A percentile compares a stretch with the other conserved stretches of the same genome.
phyloP scores from a whole-genome alignment of 2,797 vertebrate genomes.

The Steatocranus sp. region DNA sequence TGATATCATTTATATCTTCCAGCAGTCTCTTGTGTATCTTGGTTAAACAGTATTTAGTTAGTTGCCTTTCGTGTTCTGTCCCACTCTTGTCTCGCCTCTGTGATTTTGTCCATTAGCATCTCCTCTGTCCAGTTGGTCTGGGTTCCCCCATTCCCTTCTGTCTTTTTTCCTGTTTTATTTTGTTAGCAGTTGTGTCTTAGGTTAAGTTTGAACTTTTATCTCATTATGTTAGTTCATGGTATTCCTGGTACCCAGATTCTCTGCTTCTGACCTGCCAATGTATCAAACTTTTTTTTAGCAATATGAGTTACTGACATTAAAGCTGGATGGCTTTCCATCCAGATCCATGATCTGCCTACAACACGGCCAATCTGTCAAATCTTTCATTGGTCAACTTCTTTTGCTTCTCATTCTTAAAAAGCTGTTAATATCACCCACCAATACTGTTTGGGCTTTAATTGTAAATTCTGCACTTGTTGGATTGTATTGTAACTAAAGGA shows the following conservation, averaged over 20 bases:
- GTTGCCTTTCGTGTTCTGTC: background rate
- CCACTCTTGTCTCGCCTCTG: background rate
- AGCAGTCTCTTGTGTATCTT: background rate
- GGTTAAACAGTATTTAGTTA: background rate
- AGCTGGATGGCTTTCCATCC: background rate
- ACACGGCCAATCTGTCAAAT: background rate
- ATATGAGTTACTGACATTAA: background rate
- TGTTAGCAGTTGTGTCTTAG: accelerated
- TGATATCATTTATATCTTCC: background rate
- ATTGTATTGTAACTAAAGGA: background rate
- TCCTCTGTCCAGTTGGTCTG: background rate
- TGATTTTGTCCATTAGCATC: background rate
- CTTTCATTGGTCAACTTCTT: background rate
- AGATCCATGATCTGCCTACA: background rate
- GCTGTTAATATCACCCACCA: background rate
- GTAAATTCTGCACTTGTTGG: background rate
- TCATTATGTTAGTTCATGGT: background rate
- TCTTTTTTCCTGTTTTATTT: background rate
- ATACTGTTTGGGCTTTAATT: background rate
- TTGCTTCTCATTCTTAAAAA: background rate
- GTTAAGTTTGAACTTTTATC: background rate
- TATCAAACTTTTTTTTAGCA: background rate
- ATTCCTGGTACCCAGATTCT: background rate
- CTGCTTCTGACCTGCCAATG: background rate
- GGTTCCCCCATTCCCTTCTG: accelerated